A percentile compares a stretch with the other conserved stretches of the same genome.
These are phyloP conservation scores for Meiosimyza decipiens DNA, from an alignment of 2,888 invertebrate genomes.

Conservation along the genomic window DNA sequence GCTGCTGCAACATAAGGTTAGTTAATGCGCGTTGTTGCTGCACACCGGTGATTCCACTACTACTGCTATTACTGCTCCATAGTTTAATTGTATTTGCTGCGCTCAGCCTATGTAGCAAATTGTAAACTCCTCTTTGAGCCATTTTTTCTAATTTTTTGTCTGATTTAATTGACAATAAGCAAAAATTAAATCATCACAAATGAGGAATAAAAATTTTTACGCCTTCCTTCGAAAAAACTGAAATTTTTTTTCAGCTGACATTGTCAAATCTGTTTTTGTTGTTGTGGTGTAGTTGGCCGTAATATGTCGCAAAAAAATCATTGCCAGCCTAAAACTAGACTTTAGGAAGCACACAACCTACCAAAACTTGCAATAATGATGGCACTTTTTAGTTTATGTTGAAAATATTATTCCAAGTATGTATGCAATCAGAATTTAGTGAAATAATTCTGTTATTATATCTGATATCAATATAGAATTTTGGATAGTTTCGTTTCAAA, in stretches of 20 bases:
- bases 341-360: background rate
- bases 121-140: conserved; percentile 41
- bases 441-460: too few relatives aligned
- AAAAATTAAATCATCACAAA: conserved; percentile 29
- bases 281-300: background rate
- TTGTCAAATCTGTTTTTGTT: conserved; percentile 7
- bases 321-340: background rate
- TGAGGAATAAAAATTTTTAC: conserved; percentile 1
- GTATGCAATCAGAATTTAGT: too few relatives aligned
- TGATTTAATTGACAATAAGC: background rate
- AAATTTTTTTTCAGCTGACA: conserved; percentile 19
- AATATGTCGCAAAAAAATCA: background rate
- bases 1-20: conserved; percentile 32
- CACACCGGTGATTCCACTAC: background rate
- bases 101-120: conserved; percentile 33
- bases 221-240: background rate
- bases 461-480: too few relatives aligned
- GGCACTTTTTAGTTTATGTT: too few relatives aligned
- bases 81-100: conserved; percentile 2
- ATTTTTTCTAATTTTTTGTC: conserved; percentile 24
- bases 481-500: too few relatives aligned
- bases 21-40: conserved; percentile 36
- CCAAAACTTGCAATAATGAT: too few relatives aligned
- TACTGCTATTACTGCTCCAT: background rate
- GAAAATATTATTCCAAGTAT: too few relatives aligned